Base-by-base conservation (phyloP, 2,797 vertebrate genomes). In the Acanthopagrus latus region DNA sequence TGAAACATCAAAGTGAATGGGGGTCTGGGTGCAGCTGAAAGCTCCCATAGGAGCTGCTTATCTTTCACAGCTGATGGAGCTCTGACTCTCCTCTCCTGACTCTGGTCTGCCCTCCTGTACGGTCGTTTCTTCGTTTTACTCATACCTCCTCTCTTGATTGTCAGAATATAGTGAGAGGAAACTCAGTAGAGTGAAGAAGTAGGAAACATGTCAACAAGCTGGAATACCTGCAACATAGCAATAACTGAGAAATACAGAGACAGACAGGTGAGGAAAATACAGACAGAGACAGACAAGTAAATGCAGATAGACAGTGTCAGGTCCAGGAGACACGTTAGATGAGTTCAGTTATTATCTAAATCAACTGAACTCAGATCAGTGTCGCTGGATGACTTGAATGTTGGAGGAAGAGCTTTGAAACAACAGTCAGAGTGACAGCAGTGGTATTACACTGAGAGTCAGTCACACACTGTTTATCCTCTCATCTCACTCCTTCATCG, bases 61-160 rank as follows among this genome's bases (percentile, higher is more conserved):
- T 80, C 74, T 71, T 71, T 69, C 74, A 80, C 60, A 80, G 63
- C 60, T 70, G 73, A 74, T 41, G 18, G 56, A 71, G 38, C 48
- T 29, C 21, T 52, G 67, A 59, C 25, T 69, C 58, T 56, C 33
- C 23, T 64, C 73, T 60, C 25, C 20, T 55, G n/a, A 21, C 54
- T 62, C 55, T 46, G 33, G 3, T 57, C 25, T 72, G 64, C 13
- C 50, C 52, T 54, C 27, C 62, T 54, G 21, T 66, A 16, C 62
- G 8, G 57, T 54, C 25, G 59, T n/a, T 57, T 47, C n/a, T 46
- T 60, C 18, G 7, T 23, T 33, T 33, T 33, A 33, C 33, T 33
- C 6, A 33, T 1, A 33, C 68, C 38, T 63, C 29, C 7, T 51
- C 7, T 46, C 16, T 50, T 54, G 33, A 54, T 56, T 52, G 4